Conservation (phyloP, 2,113 vertebrate genomes). For the Orycteropus afer region DNA sequence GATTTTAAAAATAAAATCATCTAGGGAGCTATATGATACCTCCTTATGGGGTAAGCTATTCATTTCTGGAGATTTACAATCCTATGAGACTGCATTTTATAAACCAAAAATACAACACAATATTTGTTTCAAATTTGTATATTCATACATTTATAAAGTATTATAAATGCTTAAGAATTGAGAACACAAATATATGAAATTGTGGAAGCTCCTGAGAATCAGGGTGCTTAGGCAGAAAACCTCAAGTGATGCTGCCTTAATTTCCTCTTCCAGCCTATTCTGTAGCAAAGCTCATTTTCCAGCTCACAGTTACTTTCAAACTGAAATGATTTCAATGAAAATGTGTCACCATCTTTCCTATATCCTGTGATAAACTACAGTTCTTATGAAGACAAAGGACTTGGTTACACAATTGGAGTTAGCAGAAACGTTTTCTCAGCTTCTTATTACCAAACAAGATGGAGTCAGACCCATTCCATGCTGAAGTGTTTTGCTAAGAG, state of each 20-base stretch:
- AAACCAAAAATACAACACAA: background rate
- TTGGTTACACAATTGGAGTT: background rate
- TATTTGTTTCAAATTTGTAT: background rate
- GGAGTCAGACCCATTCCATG: background rate
- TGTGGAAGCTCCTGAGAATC: background rate
- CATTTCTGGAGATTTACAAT: background rate
- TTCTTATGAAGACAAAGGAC: background rate
- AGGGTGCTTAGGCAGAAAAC: background rate
- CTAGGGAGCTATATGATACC: background rate
- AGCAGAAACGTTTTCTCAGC: background rate
- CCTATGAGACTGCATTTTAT: background rate
- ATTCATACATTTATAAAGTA: background rate
- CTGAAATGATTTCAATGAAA: background rate
- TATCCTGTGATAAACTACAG: background rate
- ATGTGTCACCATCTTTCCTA: background rate
- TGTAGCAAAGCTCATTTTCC: background rate
- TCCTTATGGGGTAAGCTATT: background rate
- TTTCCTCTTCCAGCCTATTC: background rate
- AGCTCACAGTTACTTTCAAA: background rate
- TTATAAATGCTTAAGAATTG: background rate
- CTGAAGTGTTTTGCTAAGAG: background rate
- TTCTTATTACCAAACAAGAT: slow-evolving; percentile 49
- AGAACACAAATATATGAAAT: background rate
- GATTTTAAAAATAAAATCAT: background rate
- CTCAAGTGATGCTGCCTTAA: background rate